Evolutionary conservation across 2,113 vertebrate species (phyloP).

Genomic region (Pteropus alecto): DNA sequence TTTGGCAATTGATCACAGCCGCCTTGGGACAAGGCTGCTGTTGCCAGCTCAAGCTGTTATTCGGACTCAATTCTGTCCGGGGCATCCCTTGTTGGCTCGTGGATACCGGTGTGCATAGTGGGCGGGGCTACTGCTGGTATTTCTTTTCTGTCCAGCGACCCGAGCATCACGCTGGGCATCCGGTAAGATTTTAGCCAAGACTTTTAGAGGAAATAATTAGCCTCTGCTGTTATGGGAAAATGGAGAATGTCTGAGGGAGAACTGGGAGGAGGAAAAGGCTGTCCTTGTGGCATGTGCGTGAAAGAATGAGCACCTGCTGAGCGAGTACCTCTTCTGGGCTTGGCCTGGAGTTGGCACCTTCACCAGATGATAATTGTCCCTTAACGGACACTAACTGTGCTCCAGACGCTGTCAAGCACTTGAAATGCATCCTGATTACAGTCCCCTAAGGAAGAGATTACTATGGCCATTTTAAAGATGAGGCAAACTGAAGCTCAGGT

Average conservation of each 20-base stretch:
- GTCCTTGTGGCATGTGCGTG: rapidly evolving
- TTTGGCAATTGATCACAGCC: not conserved
- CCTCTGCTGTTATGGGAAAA: not conserved
- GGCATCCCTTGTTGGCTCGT: no score
- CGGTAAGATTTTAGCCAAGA: not conserved
- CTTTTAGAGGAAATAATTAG: not conserved
- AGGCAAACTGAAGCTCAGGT: not conserved
- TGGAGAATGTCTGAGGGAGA: not conserved
- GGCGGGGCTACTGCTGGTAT: not conserved
- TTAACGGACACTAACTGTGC: not conserved
- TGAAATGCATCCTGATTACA: not conserved
- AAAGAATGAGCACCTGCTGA: no score
- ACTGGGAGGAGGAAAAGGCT: not conserved
- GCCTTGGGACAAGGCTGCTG: not conserved
- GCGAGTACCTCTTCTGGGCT: not conserved
- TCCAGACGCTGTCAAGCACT: not conserved
- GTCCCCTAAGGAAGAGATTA: not conserved
- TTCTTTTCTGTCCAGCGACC: not conserved
- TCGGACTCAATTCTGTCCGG: not conserved
- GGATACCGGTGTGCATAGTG: not conserved
- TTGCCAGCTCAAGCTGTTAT: not conserved
- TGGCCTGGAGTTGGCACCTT: not conserved
- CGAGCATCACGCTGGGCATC: not conserved
- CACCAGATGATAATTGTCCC: not conserved
- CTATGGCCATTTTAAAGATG: not conserved